phyloP scores from a whole-genome alignment of 2,888 invertebrate species.

The Philaethria dido region DNA sequence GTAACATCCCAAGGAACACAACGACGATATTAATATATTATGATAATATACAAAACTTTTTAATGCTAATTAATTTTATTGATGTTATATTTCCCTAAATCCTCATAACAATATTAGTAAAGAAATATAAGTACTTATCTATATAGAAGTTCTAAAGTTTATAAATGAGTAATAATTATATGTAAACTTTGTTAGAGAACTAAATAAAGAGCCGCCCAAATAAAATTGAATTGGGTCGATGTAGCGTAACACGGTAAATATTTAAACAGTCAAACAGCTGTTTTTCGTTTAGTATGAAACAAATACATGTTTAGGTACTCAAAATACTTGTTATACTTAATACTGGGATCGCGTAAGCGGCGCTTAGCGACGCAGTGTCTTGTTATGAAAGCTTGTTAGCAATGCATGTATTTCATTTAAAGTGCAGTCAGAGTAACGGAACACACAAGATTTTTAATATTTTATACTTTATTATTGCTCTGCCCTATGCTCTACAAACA shows the following conservation, averaged over 20 bases:
- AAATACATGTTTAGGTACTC: background rate
- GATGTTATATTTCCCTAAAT: background rate
- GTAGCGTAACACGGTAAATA: slow-evolving; percentile 23
- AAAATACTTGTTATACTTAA: background rate
- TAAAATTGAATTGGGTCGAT: slow-evolving; percentile 8
- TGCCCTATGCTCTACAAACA: no score
- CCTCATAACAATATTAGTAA: background rate
- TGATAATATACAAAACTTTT: no score
- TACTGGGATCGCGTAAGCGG: background rate
- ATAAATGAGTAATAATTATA: background rate
- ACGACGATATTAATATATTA: no score
- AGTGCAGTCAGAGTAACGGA: no score
- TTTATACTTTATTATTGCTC: no score
- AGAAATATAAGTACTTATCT: background rate
- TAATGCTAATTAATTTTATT: background rate
- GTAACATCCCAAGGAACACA: no score
- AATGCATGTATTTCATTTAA: no score
- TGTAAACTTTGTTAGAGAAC: slow-evolving; percentile 3
- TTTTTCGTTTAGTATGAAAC: background rate
- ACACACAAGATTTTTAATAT: no score
- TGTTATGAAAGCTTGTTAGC: no score
- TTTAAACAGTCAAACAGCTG: slow-evolving; percentile 10
- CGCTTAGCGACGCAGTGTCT: no score
- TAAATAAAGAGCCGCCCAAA: slow-evolving; percentile 12
- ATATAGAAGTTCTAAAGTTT: background rate